These are phyloP conservation scores for Arvicanthis niloticus DNA, from an alignment of 2,113 vertebrate species.

Conservation along the genomic window DNA sequence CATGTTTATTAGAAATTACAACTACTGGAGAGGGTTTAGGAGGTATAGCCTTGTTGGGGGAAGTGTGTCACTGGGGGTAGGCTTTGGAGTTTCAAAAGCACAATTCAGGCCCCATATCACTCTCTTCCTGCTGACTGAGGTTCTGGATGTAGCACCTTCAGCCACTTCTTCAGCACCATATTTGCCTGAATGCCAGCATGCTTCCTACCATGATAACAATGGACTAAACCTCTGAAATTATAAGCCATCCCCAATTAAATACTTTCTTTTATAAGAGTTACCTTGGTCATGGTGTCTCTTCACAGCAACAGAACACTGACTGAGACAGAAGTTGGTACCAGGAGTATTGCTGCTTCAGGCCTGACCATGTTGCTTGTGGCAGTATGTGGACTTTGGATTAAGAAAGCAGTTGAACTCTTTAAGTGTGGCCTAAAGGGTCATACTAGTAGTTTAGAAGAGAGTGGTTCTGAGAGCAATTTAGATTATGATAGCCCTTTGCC, in stretches of 20 bases:
- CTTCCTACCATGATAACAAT: not conserved
- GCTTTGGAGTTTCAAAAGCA: not conserved
- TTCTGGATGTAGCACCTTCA: not conserved
- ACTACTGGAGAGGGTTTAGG: not conserved
- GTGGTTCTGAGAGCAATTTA: not conserved
- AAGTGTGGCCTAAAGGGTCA: not conserved
- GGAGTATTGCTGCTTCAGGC: not conserved
- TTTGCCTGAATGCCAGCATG: not conserved
- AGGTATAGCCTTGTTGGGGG: not conserved
- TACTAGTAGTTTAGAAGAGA: not conserved
- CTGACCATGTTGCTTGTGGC: not conserved
- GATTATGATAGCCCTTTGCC: too few species aligned
- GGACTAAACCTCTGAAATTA: not conserved
- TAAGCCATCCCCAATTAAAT: not conserved
- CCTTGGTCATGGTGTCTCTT: too few species aligned
- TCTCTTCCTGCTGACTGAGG: not conserved
- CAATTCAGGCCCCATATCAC: not conserved
- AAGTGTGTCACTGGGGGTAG: not conserved
- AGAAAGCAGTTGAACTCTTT: not conserved
- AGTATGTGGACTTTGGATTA: not conserved
- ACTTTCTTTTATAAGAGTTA: not conserved
- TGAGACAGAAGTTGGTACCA: not conserved
- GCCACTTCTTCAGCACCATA: not conserved
- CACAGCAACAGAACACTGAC: too few species aligned
- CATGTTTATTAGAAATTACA: not conserved